Evolutionary conservation across 2,797 vertebrate genomes (phyloP).

Genomic region (Sparidentex hasta): DNA sequence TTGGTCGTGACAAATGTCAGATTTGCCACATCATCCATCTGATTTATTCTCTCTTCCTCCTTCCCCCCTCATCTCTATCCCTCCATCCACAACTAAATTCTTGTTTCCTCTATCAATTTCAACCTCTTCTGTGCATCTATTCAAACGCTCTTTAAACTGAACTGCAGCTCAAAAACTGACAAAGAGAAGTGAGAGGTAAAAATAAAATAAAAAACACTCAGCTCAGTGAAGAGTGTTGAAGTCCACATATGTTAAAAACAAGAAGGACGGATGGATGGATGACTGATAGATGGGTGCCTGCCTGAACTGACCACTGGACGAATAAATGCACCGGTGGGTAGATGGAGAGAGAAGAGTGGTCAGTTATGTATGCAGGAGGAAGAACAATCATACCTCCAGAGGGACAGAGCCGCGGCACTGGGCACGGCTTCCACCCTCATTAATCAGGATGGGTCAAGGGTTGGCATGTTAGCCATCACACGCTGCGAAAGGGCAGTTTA

Average conservation of each 20-base stretch:
- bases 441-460: constrained; percentile 71
- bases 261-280: neutral
- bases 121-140: neutral
- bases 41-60: constrained; percentile 45
- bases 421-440: constrained; percentile 58
- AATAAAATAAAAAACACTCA: neutral
- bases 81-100: constrained; percentile 18
- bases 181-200: neutral
- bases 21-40: constrained; percentile 53
- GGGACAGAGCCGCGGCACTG: constrained; percentile 32
- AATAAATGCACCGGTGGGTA: constrained; percentile 11
- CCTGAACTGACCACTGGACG: neutral
- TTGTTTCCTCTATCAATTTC: constrained; percentile 6
- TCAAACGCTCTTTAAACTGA: neutral
- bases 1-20: constrained; percentile 65
- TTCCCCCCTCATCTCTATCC: neutral
- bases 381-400: constrained; percentile 23
- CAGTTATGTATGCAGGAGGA: constrained; percentile 16
- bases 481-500: constrained; percentile 60
- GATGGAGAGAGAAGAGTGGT: constrained; percentile 28
- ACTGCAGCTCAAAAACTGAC: neutral
- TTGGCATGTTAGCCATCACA: constrained; percentile 65
- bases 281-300: neutral
- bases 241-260: neutral
- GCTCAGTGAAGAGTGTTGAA: neutral